Percentiles rank a stretch among this genome's conserved stretches.
phyloP scores from a whole-genome alignment of 2,113 vertebrate species.

The Lampris megalopsis region DNA sequence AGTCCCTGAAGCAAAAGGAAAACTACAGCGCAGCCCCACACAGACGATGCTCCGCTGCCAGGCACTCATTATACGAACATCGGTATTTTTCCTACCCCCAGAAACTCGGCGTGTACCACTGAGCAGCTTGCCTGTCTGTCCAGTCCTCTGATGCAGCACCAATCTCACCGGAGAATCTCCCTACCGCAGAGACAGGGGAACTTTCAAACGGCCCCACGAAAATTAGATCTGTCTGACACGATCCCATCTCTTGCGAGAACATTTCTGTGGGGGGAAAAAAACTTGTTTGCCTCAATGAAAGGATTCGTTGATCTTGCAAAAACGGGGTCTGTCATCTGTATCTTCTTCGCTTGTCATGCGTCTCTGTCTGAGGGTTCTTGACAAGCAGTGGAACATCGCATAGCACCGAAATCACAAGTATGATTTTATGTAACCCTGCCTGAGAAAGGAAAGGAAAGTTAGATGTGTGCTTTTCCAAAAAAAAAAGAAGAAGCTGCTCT shows the following conservation, averaged over 20 bases:
- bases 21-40: slow-evolving; percentile 21
- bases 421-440: too few species aligned
- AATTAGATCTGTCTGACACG: slow-evolving; percentile 53
- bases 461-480: too few species aligned
- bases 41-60: slow-evolving; percentile 34
- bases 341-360: background rate
- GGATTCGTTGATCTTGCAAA: background rate
- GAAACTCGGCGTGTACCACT: slow-evolving; percentile 12
- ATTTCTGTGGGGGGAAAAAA: slow-evolving; percentile 12
- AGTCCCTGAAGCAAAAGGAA: slow-evolving; percentile 27
- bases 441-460: too few species aligned
- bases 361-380: slow-evolving; percentile 11
- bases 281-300: slow-evolving; percentile 20
- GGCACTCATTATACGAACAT: slow-evolving; percentile 24
- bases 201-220: slow-evolving; percentile 45
- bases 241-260: slow-evolving; percentile 16
- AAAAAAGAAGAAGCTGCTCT: too few species aligned
- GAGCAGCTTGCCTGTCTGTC: slow-evolving; percentile 35
- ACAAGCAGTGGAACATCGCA: slow-evolving; percentile 3
- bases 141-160: slow-evolving; percentile 32
- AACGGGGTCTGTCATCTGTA: background rate
- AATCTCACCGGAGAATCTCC: slow-evolving; percentile 31
- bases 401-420: too few species aligned
- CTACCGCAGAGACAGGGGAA: slow-evolving; percentile 24
- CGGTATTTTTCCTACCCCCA: slow-evolving; percentile 19